These are phyloP conservation scores for Gastrophysa polygoni DNA, from an alignment of 2,888 invertebrate genomes.

Conservation along the genomic window DNA sequence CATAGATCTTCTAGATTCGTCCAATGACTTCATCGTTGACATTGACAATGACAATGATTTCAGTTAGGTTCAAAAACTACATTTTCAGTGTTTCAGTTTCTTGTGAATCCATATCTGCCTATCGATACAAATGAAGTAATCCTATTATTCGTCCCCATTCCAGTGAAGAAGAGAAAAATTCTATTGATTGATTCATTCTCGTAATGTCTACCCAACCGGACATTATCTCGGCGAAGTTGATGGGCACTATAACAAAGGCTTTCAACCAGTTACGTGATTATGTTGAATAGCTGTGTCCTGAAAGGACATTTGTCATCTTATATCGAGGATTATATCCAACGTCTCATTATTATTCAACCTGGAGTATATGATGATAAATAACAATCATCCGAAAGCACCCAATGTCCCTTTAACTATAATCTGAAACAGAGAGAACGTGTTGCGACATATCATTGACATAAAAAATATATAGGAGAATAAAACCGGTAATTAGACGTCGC, in stretches of 20 bases:
- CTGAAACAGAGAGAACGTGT: background rate
- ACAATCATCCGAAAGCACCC: background rate
- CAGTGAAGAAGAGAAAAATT: no score
- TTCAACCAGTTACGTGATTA: background rate
- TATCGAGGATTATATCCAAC: background rate
- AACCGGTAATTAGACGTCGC: conserved; percentile 39
- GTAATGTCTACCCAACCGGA: no score
- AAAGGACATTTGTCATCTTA: background rate
- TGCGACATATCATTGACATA: conserved; percentile 10
- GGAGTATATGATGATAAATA: background rate
- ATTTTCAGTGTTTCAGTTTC: no score
- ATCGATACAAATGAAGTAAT: no score
- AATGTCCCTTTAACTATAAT: background rate
- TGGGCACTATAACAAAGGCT: background rate
- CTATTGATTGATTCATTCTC: no score
- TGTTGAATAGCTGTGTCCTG: background rate
- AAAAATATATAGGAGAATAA: conserved; percentile 26
- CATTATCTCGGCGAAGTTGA: background rate
- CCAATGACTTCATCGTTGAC: no score
- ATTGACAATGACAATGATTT: no score
- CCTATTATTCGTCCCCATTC: no score
- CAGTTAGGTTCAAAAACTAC: no score
- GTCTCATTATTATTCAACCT: background rate
- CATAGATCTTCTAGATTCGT: no score
- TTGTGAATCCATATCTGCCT: no score